Base-by-base conservation (phyloP, 2,113 vertebrate genomes). In the Monarcha castaneiventris region DNA sequence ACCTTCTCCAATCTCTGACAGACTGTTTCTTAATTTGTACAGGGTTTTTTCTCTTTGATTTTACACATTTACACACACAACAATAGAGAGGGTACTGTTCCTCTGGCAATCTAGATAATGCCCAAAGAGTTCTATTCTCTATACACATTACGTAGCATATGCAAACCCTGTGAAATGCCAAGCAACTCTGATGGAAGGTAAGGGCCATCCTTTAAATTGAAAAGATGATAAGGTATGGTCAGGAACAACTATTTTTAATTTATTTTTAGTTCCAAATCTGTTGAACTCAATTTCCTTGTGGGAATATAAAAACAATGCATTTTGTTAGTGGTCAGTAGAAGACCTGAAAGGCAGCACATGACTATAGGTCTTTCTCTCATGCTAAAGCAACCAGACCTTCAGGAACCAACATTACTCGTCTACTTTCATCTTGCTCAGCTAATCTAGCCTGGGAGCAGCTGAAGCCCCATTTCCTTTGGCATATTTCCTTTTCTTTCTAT, bases 71-170 rank as follows among this genome's bases (percentile, higher is more conserved):
- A 41, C 37, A 37, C 10, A 4, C 8, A 21, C 2, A 4, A 20
- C 27, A 80, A 32, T 32, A 46, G 26, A 66, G 8, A 15, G 3
- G 2, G 6, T 22, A 8, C 27, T 4, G 18, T 23, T 59, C 21
- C 10, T 76, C 44, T 44, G 19, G 8, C 55, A 59, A 30, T 46
- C 25, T 30, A 44, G 32, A 48, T 12, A 29, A 33, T 19, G 39
- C 33, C 33, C 23, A 48, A 41, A 46, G 19, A 51, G 14, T 59
- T 86, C 35, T 59, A 6, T 19, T 61, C 51, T 46, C 13, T 39
- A 16, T 10, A 56, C 1, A 14, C 13, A 3, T 9, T 43, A 68
- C 1, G 7, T 3, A 54, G 35, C 1, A 4, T 33, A 41, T 23
- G 7, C 25, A 63, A 54, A 58, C 17, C 2, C 20, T 18, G 30